A percentile compares a stretch with the other conserved stretches of the same genome.
Conservation (phyloP, 2,888 invertebrate genomes). For the Polymixis lichenea region DNA sequence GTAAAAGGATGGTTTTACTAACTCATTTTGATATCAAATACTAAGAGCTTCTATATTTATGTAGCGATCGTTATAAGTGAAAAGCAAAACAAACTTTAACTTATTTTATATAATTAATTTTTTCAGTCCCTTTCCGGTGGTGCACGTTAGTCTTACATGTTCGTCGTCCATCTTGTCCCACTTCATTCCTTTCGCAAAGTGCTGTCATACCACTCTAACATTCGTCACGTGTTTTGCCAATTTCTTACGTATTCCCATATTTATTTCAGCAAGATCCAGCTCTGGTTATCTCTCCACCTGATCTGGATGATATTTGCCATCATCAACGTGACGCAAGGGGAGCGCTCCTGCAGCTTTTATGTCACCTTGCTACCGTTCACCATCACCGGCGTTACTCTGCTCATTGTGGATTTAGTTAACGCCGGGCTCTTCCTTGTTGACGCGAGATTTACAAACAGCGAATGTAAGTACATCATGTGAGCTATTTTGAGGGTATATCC, state of each 20-base stretch:
- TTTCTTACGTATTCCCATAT: no score
- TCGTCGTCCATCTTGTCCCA: no score
- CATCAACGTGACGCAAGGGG: slow-evolving; percentile 73
- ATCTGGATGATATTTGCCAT: slow-evolving; percentile 77
- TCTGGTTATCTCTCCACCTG: slow-evolving; percentile 80
- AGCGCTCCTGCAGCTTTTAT: slow-evolving; percentile 78
- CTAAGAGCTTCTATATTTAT: slow-evolving; percentile 16
- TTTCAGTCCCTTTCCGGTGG: no score
- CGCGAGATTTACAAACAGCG: slow-evolving; percentile 71
- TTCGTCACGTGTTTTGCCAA: no score
- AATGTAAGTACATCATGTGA: slow-evolving; percentile 70
- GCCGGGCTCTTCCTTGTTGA: slow-evolving; percentile 77
- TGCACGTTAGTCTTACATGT: no score
- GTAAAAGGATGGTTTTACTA: not conserved
- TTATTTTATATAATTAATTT: no score
- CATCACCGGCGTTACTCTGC: slow-evolving; percentile 72
- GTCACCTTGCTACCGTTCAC: slow-evolving; percentile 79
- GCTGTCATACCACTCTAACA: no score
- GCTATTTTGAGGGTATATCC: not conserved
- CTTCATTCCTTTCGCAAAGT: no score
- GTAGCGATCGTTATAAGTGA: no score
- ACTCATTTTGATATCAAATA: not conserved
- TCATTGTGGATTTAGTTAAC: slow-evolving; percentile 75
- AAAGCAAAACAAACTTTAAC: no score
- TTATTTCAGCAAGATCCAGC: slow-evolving; percentile 76